Evolutionary conservation across 2,888 invertebrate species (phyloP), one percentile per base, ranked within the genome.

Genomic region (Pyrrhosoma nymphula): DNA sequence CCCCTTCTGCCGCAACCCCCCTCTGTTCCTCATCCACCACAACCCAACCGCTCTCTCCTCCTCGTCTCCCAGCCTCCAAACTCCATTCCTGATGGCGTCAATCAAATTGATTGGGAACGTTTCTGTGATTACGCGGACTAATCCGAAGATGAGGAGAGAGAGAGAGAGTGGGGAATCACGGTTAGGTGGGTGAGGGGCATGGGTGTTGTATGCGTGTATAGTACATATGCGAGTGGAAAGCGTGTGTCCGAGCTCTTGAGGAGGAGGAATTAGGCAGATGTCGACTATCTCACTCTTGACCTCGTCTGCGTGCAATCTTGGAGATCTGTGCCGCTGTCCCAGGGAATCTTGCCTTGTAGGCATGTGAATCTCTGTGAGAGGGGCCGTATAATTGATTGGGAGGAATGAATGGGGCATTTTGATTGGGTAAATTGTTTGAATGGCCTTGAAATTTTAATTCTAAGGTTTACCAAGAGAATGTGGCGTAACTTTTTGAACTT

Each of bases 31-130:
- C 30, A 0, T 26, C 20, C 82, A n/a, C 26, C 90, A 6, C 39
- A 55, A 3, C 2, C 0, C 47, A 18, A 30, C 20, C 10, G 63
- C 39, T 12, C 60, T 8, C 39, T 26, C 26, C 35, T 6, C 89
- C 56, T n/a, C 39, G 60, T 26, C 35, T 47, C 47, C 47, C 2
- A 4, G 47, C 91, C 93, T 69, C 69, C 47, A 69, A 93, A 69
- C 93, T 93, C 93, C 69, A 93, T 93, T 47, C 93, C 39, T 55
- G 93, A 93, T 93, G 93, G 93, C 69, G 93, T 93, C 93, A 93
- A 93, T 93, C 93, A 93, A 47, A 60, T 93, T 93, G 93, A 93
- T 93, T 93, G 93, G 93, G 93, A 47, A 47, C 93, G 93, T 69
- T 75, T 63, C 93, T 55, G 93, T 93, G 93, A 93, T 93, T 93